Conservation (phyloP, 2,113 vertebrate species). For the Peromyscus leucopus region DNA sequence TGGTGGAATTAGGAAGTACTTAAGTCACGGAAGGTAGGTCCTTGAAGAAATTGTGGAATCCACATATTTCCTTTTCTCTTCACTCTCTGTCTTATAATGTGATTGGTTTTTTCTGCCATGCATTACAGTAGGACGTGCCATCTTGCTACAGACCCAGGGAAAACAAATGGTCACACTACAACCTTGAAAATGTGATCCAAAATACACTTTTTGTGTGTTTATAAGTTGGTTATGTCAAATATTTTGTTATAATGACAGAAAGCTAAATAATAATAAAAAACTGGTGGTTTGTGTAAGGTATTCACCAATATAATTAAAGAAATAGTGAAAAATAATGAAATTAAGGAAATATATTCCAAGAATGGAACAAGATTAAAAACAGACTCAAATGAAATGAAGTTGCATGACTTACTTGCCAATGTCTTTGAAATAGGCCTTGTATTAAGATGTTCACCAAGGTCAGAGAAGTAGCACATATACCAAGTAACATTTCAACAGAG, state of each 20-base stretch:
- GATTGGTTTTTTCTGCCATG: neutral
- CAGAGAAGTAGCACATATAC: neutral
- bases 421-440: neutral
- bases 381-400: neutral
- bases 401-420: neutral
- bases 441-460: neutral
- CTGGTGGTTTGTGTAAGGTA: neutral
- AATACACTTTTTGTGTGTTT: neutral
- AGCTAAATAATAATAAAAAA: neutral
- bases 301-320: neutral
- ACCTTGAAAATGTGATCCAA: neutral
- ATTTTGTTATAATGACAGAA: neutral
- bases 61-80: neutral
- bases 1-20: neutral
- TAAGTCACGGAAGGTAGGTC: neutral
- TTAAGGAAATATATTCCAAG: neutral
- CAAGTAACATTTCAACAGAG: neutral
- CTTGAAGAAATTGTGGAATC: too few species aligned
- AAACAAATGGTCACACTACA: neutral
- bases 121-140: neutral
- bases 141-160: neutral
- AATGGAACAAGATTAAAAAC: neutral
- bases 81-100: neutral
- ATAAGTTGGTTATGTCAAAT: neutral
- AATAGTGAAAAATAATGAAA: neutral